phyloP scores from a whole-genome alignment of 2,113 vertebrate genomes.

The Pluvianellus socialis region DNA sequence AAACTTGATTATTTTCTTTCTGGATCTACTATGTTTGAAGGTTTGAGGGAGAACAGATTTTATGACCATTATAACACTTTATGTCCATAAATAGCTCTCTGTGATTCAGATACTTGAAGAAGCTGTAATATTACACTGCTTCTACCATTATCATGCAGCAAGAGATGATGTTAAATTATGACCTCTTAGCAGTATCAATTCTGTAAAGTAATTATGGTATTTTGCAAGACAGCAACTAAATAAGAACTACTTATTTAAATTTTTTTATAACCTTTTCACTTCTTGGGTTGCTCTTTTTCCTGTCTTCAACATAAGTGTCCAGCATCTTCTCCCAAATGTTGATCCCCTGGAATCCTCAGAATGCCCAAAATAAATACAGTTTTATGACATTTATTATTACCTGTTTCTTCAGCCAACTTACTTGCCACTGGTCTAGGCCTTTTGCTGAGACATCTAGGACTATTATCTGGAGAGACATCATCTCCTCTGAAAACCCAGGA shows the following conservation, averaged over 20 bases:
- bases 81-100: neutral
- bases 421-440: conserved; percentile 80
- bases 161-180: neutral
- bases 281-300: neutral
- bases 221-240: neutral
- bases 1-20: neutral
- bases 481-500: conserved; percentile 90
- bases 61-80: neutral
- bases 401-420: conserved; percentile 58
- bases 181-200: neutral
- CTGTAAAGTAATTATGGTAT: neutral
- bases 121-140: neutral
- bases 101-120: neutral
- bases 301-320: neutral
- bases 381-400: neutral
- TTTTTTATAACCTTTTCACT: neutral
- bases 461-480: conserved; percentile 70
- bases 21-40: neutral
- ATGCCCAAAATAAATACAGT: neutral
- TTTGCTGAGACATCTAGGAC: conserved; percentile 77
- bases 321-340: neutral
- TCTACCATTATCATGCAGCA: neutral
- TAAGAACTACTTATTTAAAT: neutral
- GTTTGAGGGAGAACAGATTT: neutral
- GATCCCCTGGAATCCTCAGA: neutral